Base-by-base conservation (phyloP, 2,888 invertebrate genomes). In the Diarsia dahlii region DNA sequence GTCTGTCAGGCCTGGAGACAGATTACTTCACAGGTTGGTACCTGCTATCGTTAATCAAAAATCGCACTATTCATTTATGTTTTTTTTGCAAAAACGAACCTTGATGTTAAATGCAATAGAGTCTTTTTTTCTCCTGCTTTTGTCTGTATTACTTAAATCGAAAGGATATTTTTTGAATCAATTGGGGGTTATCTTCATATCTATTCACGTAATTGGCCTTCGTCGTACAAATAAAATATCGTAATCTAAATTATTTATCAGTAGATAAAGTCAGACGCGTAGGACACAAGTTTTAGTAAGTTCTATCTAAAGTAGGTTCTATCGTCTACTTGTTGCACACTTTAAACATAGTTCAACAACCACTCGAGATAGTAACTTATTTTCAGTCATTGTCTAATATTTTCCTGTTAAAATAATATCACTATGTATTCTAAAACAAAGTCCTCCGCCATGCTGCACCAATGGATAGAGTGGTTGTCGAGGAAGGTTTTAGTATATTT, bases 1-100 rank as follows among this genome's bases (percentile, higher is more conserved):
- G 4, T 8, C 13, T 12, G 0, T 54, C 18, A 60, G 45, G 34
- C 45, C 80, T 5, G 72, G 76, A 12, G 83, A 83, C 8, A 45
- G 64, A 58, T 20, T 76, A 18, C 64, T 86, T 58, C 66, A 82
- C 71, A 84, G 86, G 85, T 86, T 34, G 12, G 60, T 39, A 39
- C 39, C 39, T 39, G 39, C 28, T 28, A 28, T 28, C 28, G 28
- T 28, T 28, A 28, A 28, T 28, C 28, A 28, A 28, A 28, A 28
- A 28, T 28, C 28, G 28, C 28, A 28, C 28, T 28, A 28, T 28
- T 28, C 28, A 28, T 28, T 28, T 28, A 28, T 28, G 28, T 28
- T 28, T 28, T 28, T 28, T 28, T 28, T 28, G 28, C 39, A 39
- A 39, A 39, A 39, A 39, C 0, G 39, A 39, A 52, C 28, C 28